Percentiles rank a stretch among this genome's conserved stretches.
phyloP scores from a whole-genome alignment of 2,113 vertebrate species.

The Hiodon alosoides region DNA sequence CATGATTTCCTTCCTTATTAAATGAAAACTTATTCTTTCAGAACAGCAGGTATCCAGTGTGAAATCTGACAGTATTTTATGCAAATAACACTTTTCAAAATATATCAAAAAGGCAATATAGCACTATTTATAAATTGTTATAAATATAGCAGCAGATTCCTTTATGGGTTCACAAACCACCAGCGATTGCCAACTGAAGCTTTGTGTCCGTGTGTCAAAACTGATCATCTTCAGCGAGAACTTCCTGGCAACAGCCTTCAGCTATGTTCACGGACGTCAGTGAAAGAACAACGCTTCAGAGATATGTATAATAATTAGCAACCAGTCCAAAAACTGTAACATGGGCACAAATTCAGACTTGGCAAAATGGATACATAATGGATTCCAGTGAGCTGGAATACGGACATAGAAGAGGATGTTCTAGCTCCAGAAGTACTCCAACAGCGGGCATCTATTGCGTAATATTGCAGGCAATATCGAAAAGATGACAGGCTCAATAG shows the following conservation, averaged over 20 bases:
- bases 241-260: slow-evolving; percentile 8
- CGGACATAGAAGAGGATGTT: too few species aligned
- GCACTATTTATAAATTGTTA: neutral
- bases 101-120: too few species aligned
- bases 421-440: too few species aligned
- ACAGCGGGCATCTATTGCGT: too few species aligned
- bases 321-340: neutral
- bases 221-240: neutral
- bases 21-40: too few species aligned
- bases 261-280: slow-evolving; percentile 5
- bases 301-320: neutral
- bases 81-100: too few species aligned
- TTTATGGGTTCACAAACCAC: neutral
- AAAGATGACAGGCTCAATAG: too few species aligned
- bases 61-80: too few species aligned
- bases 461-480: too few species aligned
- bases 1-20: too few species aligned
- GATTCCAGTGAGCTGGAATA: too few species aligned
- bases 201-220: neutral
- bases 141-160: neutral
- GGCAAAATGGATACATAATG: neutral
- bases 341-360: neutral
- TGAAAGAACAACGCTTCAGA: neutral
- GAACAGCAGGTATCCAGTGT: too few species aligned
- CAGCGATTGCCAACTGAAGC: neutral